These are phyloP conservation scores for Polylopha cassiicola DNA, from an alignment of 2,888 invertebrate genomes.

Conservation along the genomic window DNA sequence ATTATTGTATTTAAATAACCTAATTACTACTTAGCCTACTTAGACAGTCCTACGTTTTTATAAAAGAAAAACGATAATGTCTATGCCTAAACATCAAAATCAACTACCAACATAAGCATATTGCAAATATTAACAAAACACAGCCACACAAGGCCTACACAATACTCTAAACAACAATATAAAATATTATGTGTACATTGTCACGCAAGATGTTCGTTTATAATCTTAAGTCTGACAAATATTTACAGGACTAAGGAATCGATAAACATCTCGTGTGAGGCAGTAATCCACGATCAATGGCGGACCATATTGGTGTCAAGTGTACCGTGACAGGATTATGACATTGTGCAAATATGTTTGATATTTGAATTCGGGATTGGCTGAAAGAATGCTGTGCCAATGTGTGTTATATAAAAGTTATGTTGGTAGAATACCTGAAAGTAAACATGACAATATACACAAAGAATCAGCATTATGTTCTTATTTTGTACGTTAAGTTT, in stretches of 20 bases:
- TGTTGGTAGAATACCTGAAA: too few species aligned
- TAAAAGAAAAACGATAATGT: too few species aligned
- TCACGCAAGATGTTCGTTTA: constrained; percentile 16
- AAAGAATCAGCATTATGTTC: too few species aligned
- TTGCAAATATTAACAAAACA: constrained; percentile 13
- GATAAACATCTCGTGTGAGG: constrained; percentile 31
- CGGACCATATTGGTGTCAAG: constrained; percentile 64
- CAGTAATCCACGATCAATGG: constrained; percentile 61
- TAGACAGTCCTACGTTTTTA: too few species aligned
- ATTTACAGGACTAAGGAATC: constrained; percentile 24
- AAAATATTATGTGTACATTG: constrained; percentile 25
- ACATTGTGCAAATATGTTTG: constrained; percentile 60
- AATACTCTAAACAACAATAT: constrained; percentile 13
- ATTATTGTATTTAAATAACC: too few species aligned
- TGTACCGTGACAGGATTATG: constrained; percentile 71
- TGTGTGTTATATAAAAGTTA: too few species aligned
- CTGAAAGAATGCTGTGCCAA: too few species aligned
- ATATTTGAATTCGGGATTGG: constrained; percentile 1
- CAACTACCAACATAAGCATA: too few species aligned
- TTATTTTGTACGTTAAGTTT: too few species aligned
- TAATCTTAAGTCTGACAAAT: constrained; percentile 23
- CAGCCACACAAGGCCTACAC: constrained; percentile 9
- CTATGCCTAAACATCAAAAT: too few species aligned
- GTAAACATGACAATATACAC: too few species aligned
- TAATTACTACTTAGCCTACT: too few species aligned